Conservation (phyloP, 2,888 invertebrate genomes). For the Tinea pellionella region DNA sequence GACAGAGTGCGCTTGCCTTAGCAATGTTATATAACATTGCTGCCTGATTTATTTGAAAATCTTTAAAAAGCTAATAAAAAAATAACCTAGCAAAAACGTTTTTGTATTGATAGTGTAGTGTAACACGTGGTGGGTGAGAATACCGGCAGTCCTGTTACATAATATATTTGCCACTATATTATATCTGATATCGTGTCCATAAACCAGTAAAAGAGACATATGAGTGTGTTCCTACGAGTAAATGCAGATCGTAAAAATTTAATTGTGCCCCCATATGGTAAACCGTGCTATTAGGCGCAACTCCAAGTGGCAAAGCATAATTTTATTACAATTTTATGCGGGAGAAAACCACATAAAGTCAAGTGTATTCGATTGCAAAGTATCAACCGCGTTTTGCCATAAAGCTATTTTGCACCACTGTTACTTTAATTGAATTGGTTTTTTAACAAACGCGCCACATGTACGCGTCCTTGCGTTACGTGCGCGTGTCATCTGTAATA, state of each 20-base stretch:
- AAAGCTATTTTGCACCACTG: neutral
- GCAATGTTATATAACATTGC: no score
- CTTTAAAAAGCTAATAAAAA: no score
- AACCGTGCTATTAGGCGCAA: slow-evolving; percentile 24
- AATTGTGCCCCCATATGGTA: slow-evolving; percentile 18
- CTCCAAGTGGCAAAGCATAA: slow-evolving; percentile 29
- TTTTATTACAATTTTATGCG: slow-evolving; percentile 34
- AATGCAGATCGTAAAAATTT: slow-evolving; percentile 17
- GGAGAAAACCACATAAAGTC: slow-evolving; percentile 16
- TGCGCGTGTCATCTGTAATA: no score
- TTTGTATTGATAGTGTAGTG: no score
- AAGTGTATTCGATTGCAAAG: slow-evolving; percentile 12
- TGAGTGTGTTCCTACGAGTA: neutral
- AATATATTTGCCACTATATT: neutral
- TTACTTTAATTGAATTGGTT: neutral
- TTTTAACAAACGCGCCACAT: neutral
- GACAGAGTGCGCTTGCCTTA: no score
- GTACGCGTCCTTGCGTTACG: no score
- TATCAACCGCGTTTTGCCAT: neutral
- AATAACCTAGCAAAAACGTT: no score
- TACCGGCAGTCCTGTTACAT: no score
- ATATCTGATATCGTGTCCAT: neutral
- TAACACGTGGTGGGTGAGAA: no score
- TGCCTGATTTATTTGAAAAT: no score
- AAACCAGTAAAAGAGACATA: neutral